Evolutionary conservation across 2,113 vertebrate species (phyloP), one percentile per base, ranked within the genome.

Genomic region (Genyomyrus donnyi): DNA sequence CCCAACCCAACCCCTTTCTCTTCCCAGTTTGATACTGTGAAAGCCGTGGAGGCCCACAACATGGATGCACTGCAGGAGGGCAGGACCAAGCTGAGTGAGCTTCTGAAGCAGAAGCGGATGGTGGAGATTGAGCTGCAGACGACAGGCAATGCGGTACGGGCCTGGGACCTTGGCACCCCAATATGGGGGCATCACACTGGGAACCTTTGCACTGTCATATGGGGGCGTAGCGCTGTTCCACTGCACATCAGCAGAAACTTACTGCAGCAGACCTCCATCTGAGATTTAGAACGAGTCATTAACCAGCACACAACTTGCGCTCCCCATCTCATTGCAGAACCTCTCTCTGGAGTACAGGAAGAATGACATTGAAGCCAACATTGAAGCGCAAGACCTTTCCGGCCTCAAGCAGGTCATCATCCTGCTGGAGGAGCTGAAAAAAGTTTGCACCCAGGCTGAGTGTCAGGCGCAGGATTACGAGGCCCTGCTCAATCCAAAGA

Each of bases 401-500:
- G 92, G 93, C 0, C 58, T 94, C 31, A 94, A 95, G 90, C 50
- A 89, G 4, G 0, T 35, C 0, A 91, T 96, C 0, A 39, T 80
- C 1, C 86, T 70, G 5, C 91, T 96, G 89, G 91, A 95, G 93
- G 94, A 96, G 87, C 94, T 97, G 70, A 89, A 5, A n/a, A 91
- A 94, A 21, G 88, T 95, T 31, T 94, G 93, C 31, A 39, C 89
- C 0, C 91, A 96, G 91, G 91, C 96, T 88, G 94, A 95, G 92
- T 91, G 89, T 1, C 95, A 96, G 89, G 87, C 92, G 0, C 90
- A 94, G 0, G 93, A 89, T 70, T 96, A 96, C 92, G 93, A 95
- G 17, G 74, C 93, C 19, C 95, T 97, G 91, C 93, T 96, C 87
- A 93, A 94, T 3, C 91, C 95, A 19, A 97, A 96, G 94, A 95